Conservation (phyloP, 2,888 invertebrate genomes). For the Smittia aterrima region DNA sequence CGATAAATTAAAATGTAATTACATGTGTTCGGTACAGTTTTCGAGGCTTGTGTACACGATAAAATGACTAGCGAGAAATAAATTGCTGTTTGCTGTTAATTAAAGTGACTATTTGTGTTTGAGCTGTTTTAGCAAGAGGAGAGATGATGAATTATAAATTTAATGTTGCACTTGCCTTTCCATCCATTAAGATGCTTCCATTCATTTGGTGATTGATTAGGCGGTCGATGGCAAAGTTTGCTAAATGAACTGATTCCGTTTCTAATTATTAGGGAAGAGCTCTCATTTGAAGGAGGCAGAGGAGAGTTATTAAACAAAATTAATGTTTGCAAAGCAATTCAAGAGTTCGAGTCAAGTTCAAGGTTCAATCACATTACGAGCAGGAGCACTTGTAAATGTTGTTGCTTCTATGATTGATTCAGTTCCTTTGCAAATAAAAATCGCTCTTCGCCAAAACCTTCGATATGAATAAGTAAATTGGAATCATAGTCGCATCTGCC, state of each 20-base stretch:
- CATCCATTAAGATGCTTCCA: not conserved
- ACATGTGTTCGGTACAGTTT: not conserved
- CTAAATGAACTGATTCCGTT: not conserved
- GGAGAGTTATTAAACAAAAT: not conserved
- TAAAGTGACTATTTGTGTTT: constrained; percentile 12
- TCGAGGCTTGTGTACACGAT: not conserved
- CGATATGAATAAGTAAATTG: too few species aligned
- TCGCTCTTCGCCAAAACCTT: too few species aligned
- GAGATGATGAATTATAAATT: constrained; percentile 16
- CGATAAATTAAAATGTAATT: constrained; percentile 21
- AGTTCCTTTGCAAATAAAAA: not conserved
- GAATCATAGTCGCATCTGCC: too few species aligned
- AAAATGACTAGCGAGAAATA: not conserved
- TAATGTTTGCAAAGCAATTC: not conserved
- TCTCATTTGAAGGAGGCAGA: not conserved
- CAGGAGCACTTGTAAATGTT: not conserved
- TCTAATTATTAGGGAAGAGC: not conserved
- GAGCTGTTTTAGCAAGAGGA: not conserved
- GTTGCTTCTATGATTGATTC: not conserved
- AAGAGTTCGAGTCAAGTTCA: not conserved
- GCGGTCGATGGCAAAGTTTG: not conserved
- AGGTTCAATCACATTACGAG: constrained; percentile 1
- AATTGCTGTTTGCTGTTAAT: constrained; percentile 4
- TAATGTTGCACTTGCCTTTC: not conserved
- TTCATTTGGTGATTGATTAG: not conserved